Evolutionary conservation across 2,113 vertebrate species (phyloP), one percentile per base, ranked within the genome.

Genomic region (Erythrocercus mccallii): DNA sequence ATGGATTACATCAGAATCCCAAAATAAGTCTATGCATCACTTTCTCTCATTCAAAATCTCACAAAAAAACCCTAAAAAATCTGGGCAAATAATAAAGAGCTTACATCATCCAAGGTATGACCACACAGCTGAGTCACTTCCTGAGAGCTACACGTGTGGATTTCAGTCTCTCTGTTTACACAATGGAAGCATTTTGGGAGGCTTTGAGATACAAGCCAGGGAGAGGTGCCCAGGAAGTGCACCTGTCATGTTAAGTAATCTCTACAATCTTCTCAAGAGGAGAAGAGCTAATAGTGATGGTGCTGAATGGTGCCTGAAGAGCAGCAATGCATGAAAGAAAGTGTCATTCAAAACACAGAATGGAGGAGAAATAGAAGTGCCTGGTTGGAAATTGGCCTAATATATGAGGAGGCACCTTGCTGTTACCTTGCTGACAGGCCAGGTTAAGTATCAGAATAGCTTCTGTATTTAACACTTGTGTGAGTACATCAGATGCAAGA

Each of bases 331-430:
- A 9, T 1, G 1, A 54, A 79, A n/a, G 40, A 30, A 91, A 58
- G 25, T 8, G 23, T 40, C 70, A 77, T 68, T 91, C 60, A 61
- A 50, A 94, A 76, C 23, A 76, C 23, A 66, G 54, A 82, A 73
- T 15, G 33, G 27, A 83, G 51, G 21, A 88, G 72, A 88, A 91
- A 73, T 21, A 14, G 30, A 60, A 84, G 72, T 31, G 81, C 69
- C 47, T 69, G 25, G 9, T 47, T 72, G 62, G 54, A 81, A 84
- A 62, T 3, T 38, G 66, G 54, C 38, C 50, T 72, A 54, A 92
- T 47, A 15, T 44, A 60, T 90, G 72, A 94, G 18, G 50, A 77
- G 50, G 50, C 92, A 90, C 28, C 92, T 91, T 92, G 71, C 38
- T 73, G 68, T 80, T 90, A 71, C 18, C 83, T 58, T 77, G 81